Base-by-base conservation (phyloP, 2,113 vertebrate genomes). In the Fregetta grallaria region DNA sequence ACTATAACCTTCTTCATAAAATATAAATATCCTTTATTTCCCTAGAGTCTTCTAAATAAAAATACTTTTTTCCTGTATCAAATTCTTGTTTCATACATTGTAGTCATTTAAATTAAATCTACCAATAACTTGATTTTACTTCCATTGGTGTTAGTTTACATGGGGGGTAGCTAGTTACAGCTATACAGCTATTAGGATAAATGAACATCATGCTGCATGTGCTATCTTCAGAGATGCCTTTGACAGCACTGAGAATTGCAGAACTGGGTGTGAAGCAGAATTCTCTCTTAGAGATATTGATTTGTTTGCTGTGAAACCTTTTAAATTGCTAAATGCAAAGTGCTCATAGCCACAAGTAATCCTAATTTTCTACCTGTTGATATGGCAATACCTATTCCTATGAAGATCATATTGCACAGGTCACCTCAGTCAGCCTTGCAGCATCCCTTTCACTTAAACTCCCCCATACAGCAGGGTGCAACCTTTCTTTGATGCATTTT, bases 221-320 rank as follows among this genome's bases (percentile, higher is more conserved):
- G 10, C 10, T 74, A 34, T 47, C 61, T 38, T 89, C 2, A 0
- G 79, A 89, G 52, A 76, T 61, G 29, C 15, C 12, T 84, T 89
- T 86, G 59, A 83, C 53, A 40, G 77, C 22, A 26, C 32, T 92
- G 55, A 42, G 56, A 94, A 74, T 50, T 86, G 61, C 44, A 84
- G 68, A 44, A 27, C n/a, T 84, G 56, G 21, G 42, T 25, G 58
- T 77, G 59, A 92, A 94, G 59, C 4, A 61, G 22, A 77, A 70
- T 77, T 70, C 9, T 86, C 34, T 91, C 38, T 56, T 21, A 73
- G 88, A 77, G 29, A 80, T 71, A 78, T 58, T 87, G 76, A 92
- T 92, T 86, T 89, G 42, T 81, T 92, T 89, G 32, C 83, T 78
- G 32, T 78, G 74, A 94, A 87, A 56, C 32, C 25, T 95, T 91